phyloP scores from a whole-genome alignment of 2,113 vertebrate genomes.

The Leptobrachium leishanense region DNA sequence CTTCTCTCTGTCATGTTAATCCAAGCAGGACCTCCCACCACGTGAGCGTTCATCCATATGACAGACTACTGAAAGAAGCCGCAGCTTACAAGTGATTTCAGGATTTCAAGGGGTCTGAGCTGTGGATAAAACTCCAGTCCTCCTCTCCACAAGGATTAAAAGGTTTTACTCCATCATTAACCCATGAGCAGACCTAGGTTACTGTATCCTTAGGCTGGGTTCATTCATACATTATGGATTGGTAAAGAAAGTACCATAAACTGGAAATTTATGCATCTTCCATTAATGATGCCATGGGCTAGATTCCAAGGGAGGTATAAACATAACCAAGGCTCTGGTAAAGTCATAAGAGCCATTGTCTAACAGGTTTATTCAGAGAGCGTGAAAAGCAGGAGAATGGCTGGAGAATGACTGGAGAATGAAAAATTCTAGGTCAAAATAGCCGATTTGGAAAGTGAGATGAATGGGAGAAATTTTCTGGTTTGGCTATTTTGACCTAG shows the following conservation, averaged over 20 bases:
- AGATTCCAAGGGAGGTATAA: neutral
- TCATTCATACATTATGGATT: neutral
- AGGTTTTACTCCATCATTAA: conserved; percentile 31
- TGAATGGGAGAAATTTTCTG: too few species aligned
- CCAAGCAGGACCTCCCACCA: conserved; percentile 37
- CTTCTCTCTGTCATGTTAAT: conserved; percentile 30
- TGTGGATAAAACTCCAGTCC: conserved; percentile 25
- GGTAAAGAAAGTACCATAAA: neutral
- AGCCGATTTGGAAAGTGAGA: too few species aligned
- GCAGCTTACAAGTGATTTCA: conserved; percentile 48
- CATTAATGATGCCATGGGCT: neutral
- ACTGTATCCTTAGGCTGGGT: neutral
- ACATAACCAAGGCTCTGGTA: too few species aligned
- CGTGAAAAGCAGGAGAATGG: too few species aligned
- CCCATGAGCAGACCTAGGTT: conserved; percentile 4
- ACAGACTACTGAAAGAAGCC: conserved; percentile 27
- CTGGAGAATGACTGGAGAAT: too few species aligned
- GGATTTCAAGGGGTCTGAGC: conserved; percentile 43
- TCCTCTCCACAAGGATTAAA: conserved; percentile 40
- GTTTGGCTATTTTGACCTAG: too few species aligned
- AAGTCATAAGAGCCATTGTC: too few species aligned
- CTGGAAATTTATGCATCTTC: neutral
- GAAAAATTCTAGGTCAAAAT: too few species aligned
- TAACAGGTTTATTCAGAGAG: too few species aligned
- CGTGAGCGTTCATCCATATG: conserved; percentile 30